Evolutionary conservation across 2,888 invertebrate species (phyloP), one percentile per base, ranked within the genome.

Genomic region (Oegoconia quadripuncta): DNA sequence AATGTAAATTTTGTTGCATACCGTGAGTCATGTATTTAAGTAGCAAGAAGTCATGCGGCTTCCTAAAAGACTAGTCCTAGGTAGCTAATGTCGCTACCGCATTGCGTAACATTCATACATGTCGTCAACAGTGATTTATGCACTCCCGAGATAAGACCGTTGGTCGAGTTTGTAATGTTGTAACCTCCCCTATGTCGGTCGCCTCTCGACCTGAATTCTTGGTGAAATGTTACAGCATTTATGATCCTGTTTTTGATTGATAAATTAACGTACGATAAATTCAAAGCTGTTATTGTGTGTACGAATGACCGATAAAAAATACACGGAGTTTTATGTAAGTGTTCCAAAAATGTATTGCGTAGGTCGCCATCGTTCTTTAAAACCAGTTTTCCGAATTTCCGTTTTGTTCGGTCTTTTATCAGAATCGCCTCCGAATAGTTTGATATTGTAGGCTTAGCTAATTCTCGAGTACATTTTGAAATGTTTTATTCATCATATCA

Each of bases 271-370:
- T 46, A 47, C 50, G 55, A 67, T 62, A 55, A 57, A 60, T 57
- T 60, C 40, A 48, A 48, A 47, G 49, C 54, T 61, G 58, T 57
- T 72, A 23, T 30, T 28, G 15, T 56, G 44, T 44, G 46, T n/a
- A n/a, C n/a, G n/a, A n/a, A n/a, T n/a, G n/a, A n/a, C n/a, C 49
- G 44, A 59, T 59, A 65, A 70, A 62, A 44, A 54, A 45, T 40
- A 46, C 44, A 49, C 46, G 38, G 39, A 51, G 46, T 50, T 71
- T 73, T 75, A 71, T 71, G 53, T 72, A 72, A 74, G 66, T 63
- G 66, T 48, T 70, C 69, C 65, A 64, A 73, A 77, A 74, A 62
- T 50, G 32, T 31, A 49, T 48, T 44, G 68, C 64, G 70, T 74
- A 64, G 69, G 75, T 46, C 36, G 62, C 44, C 66, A 57, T 65